phyloP scores from a whole-genome alignment of 2,888 invertebrate species.

The Metacarcinus magister region DNA sequence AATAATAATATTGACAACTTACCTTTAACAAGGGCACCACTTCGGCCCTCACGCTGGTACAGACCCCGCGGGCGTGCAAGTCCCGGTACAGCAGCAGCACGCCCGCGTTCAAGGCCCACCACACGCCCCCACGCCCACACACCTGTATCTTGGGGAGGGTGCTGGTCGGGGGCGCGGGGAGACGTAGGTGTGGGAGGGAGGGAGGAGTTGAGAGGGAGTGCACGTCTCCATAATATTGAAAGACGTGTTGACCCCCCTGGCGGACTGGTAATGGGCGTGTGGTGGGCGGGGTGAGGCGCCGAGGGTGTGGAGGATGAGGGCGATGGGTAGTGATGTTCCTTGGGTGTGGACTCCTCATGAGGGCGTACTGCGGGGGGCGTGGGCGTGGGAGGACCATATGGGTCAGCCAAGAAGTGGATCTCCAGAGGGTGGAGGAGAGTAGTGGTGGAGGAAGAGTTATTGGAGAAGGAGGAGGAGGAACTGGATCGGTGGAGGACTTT shows the following conservation, averaged over 20 bases:
- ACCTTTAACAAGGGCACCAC: constrained; percentile 71
- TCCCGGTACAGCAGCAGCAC: constrained; percentile 71
- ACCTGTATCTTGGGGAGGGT: constrained; percentile 75
- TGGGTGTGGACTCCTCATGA: neutral
- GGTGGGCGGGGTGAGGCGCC: neutral
- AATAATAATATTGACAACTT: neutral
- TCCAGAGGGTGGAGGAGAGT: constrained; percentile 82
- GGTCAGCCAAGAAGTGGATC: constrained; percentile 71
- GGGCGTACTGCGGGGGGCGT: neutral
- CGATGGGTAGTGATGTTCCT: neutral
- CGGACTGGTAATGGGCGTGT: neutral
- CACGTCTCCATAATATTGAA: neutral
- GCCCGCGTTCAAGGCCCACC: constrained; percentile 77
- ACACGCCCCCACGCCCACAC: constrained; percentile 73
- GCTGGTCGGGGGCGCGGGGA: neutral
- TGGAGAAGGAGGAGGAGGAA: constrained; percentile 11
- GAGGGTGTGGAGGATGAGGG: neutral
- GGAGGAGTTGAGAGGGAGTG: neutral
- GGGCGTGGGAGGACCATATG: constrained; percentile 58
- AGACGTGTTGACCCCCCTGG: neutral
- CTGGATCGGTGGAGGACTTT: constrained; percentile 55
- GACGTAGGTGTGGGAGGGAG: constrained; percentile 27
- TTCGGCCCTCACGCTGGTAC: constrained; percentile 69
- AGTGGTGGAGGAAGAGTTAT: constrained; percentile 83
- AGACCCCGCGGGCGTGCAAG: constrained; percentile 64